Evolutionary conservation across 2,113 vertebrate species (phyloP), one percentile per base, ranked within the genome.

Genomic region (Hylia prasina): DNA sequence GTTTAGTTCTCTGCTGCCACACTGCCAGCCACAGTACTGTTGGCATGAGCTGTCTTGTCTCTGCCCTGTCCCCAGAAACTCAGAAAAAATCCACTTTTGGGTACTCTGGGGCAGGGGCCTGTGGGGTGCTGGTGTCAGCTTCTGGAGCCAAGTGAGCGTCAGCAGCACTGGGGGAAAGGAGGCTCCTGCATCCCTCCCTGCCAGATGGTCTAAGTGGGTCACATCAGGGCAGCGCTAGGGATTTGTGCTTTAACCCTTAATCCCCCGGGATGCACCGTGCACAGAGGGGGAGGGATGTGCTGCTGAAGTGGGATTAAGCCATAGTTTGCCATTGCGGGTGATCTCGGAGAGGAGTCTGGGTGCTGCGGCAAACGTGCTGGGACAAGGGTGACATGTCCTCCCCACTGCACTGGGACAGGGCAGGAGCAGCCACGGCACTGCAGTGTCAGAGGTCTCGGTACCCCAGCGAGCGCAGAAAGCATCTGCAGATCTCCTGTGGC

Each of bases 121-220:
- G 37, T 22, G 19, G 19, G n/a, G 37, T 48, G 81, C 57, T 4
- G 7, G 64, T 73, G 6, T 39, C 27, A 2, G 44, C 39, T 76
- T 54, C 71, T 3, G 50, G 80, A 76, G 86, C 40, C 0, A 85
- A 70, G 64, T 8, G 51, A 92, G 65, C 15, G 7, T 31, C 4
- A 4, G 48, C 54, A 31, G 79, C 3, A 42, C 77, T 22, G 82
- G 64, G 81, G 53, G 77, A 90, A 68, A 91, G 90, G 68, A 81
- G 78, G 86, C 79, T 95, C 60, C 88, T 53, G 86, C 82, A 54
- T 92, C 94, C 57, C 81, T 85, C 53, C 66, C 87, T 93, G 97
- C 97, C 98, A 98, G 98, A 98, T 98, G 98, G 97, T 65, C 94
- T 97, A 96, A 97, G 81, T 97, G 97, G 97, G 97, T 97, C 97